These are phyloP conservation scores for Sebastes variabilis DNA, from an alignment of 2,797 vertebrate genomes.

Conservation along the genomic window DNA sequence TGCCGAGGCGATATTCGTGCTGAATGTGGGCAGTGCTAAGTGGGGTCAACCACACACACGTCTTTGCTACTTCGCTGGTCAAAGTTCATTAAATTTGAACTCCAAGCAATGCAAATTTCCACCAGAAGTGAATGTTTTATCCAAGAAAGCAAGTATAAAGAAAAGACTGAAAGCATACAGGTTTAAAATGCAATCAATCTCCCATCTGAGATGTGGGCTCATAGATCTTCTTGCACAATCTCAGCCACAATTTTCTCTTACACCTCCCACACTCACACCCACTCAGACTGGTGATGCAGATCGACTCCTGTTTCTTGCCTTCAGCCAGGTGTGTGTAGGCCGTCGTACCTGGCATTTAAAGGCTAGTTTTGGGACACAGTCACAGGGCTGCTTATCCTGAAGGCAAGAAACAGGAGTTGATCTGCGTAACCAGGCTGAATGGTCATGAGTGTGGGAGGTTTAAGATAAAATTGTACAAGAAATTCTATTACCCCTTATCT, in stretches of 20 bases:
- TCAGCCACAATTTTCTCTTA: neutral
- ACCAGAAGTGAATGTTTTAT: neutral
- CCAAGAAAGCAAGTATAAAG: neutral
- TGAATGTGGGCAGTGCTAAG: too few relatives aligned
- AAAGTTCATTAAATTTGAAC: neutral
- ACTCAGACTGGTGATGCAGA: slow-evolving; percentile 5
- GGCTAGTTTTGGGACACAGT: neutral
- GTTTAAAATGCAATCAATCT: neutral
- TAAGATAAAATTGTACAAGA: neutral
- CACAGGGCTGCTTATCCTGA: slow-evolving; percentile 5
- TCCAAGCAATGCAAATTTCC: neutral
- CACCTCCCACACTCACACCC: neutral
- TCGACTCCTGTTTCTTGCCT: slow-evolving; percentile 16
- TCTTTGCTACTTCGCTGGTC: too few relatives aligned
- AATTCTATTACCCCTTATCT: neutral
- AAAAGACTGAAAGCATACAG: neutral
- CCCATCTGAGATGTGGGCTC: neutral
- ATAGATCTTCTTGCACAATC: neutral
- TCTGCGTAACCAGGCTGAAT: slow-evolving; percentile 5
- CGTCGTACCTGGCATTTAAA: neutral
- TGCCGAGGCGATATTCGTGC: too few relatives aligned
- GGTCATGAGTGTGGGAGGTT: neutral
- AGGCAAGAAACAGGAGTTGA: slow-evolving; percentile 15
- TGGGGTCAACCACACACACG: too few relatives aligned
- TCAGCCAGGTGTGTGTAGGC: neutral